Percentiles rank a stretch among this genome's conserved stretches.
Evolutionary conservation across 2,888 invertebrate species (phyloP).

Genomic region (Endotricha flammealis): DNA sequence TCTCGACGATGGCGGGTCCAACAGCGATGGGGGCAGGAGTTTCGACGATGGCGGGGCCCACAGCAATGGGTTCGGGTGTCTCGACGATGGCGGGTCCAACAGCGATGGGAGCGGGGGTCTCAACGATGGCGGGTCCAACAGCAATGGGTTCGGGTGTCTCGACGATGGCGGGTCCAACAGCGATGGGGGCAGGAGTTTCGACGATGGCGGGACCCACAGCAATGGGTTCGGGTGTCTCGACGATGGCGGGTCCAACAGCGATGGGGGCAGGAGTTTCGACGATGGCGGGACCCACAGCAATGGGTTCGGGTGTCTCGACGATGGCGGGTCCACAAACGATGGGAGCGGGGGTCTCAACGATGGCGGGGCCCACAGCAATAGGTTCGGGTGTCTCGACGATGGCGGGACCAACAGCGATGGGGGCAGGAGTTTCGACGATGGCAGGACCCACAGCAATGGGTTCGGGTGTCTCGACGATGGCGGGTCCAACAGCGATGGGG

Average conservation of each 20-base stretch:
- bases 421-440: too few species aligned
- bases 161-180: background rate
- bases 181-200: background rate
- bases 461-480: background rate
- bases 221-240: background rate
- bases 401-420: background rate
- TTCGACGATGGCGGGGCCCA: background rate
- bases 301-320: background rate
- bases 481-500: background rate
- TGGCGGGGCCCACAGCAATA: background rate
- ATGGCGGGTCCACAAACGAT: background rate
- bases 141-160: background rate
- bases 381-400: background rate
- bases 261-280: background rate
- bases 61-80: background rate
- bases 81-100: background rate
- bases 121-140: conserved; percentile 2
- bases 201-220: background rate
- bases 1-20: background rate
- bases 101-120: background rate
- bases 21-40: background rate
- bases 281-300: background rate
- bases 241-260: conserved; percentile 4
- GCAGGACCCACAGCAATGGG: background rate
- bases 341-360: background rate